Conservation (phyloP, 1,140 invertebrate genomes). For the Bombus balteatus region DNA sequence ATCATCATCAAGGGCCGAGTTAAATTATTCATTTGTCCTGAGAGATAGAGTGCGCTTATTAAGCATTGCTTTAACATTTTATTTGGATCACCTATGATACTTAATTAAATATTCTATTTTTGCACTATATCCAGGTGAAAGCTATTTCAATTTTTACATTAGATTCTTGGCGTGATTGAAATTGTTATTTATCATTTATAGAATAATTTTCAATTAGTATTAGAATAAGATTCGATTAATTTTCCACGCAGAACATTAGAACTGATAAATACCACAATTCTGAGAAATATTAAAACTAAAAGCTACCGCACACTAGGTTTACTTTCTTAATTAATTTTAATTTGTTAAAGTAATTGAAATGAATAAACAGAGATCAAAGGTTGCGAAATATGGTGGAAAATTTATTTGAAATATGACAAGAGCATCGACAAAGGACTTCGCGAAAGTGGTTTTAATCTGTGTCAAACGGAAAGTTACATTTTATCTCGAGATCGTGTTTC, state of each 20-base stretch:
- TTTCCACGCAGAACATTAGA: too few species aligned
- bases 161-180: neutral
- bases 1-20: conserved; percentile 18
- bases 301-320: too few species aligned
- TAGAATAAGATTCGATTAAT: too few species aligned
- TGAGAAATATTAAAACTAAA: neutral
- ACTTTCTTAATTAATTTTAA: neutral
- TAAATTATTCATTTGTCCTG: conserved; percentile 16
- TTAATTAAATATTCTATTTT: neutral
- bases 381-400: neutral
- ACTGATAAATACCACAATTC: neutral
- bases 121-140: neutral
- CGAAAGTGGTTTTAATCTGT: conserved; percentile 22
- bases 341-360: neutral
- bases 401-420: neutral
- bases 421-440: conserved; percentile 12
- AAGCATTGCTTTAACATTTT: neutral
- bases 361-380: neutral
- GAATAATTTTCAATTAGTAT: neutral
- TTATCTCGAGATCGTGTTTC: conserved; percentile 38
- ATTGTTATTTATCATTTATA: neutral
- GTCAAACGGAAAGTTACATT: conserved; percentile 6
- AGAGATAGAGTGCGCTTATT: neutral
- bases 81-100: neutral
- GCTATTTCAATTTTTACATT: neutral